Evolutionary conservation across 2,113 vertebrate species (phyloP), one percentile per base, ranked within the genome.

Genomic region (Oryzias javanicus): DNA sequence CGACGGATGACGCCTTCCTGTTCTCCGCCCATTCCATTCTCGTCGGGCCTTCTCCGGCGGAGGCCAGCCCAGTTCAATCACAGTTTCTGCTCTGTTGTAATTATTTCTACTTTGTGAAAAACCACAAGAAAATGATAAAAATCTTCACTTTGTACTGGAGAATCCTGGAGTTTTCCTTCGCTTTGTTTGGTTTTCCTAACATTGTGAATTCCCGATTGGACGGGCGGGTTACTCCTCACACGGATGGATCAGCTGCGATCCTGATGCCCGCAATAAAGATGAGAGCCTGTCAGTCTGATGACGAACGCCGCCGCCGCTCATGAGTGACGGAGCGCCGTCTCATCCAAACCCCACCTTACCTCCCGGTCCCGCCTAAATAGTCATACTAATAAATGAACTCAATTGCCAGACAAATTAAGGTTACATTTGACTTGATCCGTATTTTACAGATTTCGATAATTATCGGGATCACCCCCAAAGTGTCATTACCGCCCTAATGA

Each of bases 401-500:
- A 80, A 81, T 83, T 72, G 84, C 58, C 81, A 82, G 86, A 88
- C 85, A 86, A 86, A 88, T 89, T 88, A 86, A 84, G 86, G 82
- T 88, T 89, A 85, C 80, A 84, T 90, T 86, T 89, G 89, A 89
- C 88, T 89, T 86, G 80, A 83, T 89, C 86, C 85, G 89, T 90
- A 83, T 90, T 89, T 88, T 90, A 82, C 88, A 90, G 70, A 91
- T 91, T 88, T 90, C 73, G 85, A 90, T 91, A 89, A 91, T 90
- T 90, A 89, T 89, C 76, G 86, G 91, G 92, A 94, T 92, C 94
- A 91, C 92, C 92, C 35, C 94, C 91, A 91, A 93, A 96, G 93
- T 94, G 93, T 96, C 94, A 96, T 97, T 97, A 98, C 70, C 90
- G 85, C 89, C 91, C 85, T 98, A 96, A 98, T 97, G 95, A 96